Evolutionary conservation across 2,113 vertebrate genomes (phyloP).

Genomic region (Saccopteryx bilineata): DNA sequence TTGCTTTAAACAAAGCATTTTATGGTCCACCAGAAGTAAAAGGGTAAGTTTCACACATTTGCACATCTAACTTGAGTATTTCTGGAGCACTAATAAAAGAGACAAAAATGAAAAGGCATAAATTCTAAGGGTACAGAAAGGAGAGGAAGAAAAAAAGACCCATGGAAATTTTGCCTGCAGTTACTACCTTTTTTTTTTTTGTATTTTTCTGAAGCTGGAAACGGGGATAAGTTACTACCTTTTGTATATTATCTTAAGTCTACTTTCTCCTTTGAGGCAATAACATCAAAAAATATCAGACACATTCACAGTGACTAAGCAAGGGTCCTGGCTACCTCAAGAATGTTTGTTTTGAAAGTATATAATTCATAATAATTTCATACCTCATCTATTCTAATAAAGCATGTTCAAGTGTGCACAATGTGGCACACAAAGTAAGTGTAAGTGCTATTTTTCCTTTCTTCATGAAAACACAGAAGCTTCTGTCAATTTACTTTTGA

Average conservation of each 20-base stretch:
- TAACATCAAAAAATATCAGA: neutral
- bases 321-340: neutral
- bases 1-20: constrained; percentile 21
- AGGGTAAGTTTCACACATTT: neutral
- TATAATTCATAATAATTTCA: neutral
- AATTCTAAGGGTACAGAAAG: neutral
- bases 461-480: constrained; percentile 19
- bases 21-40: neutral
- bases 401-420: neutral
- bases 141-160: neutral
- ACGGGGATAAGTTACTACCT: too few species aligned
- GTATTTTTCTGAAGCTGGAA: too few species aligned
- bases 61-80: constrained; percentile 45
- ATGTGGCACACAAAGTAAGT: neutral
- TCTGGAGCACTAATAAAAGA: neutral
- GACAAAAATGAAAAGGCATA: neutral
- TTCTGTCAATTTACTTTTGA: neutral
- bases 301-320: neutral
- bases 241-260: neutral
- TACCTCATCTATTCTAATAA: neutral
- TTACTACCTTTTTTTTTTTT: too few species aligned
- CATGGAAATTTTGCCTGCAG: constrained; percentile 19
- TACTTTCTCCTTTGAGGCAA: neutral
- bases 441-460: constrained; percentile 6
- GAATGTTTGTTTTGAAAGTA: neutral